Evolutionary conservation across 2,113 vertebrate species (phyloP).

Genomic region (Cyanocitta stelleri): DNA sequence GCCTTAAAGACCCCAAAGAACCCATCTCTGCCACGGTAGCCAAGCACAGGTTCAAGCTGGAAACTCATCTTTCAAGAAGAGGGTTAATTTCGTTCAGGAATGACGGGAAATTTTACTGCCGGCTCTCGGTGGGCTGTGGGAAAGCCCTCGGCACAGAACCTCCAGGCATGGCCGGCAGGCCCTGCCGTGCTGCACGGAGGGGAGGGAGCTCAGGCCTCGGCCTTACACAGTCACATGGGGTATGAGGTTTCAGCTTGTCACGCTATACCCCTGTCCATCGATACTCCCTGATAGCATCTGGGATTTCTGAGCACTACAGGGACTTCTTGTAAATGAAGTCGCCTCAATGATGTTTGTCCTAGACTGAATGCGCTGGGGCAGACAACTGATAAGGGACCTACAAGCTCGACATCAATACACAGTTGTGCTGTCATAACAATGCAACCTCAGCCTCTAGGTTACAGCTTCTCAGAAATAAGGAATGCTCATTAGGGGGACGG

Average conservation of each 20-base stretch:
- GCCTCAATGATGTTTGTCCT: not conserved
- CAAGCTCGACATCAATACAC: conserved; percentile 35
- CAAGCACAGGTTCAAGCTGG: not conserved
- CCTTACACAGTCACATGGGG: not conserved
- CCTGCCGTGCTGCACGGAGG: not conserved
- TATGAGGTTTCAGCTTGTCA: conserved; percentile 50
- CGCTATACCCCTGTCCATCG: conserved; percentile 27
- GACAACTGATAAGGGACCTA: conserved; percentile 41
- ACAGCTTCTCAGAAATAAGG: not conserved
- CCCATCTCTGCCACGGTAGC: accelerated
- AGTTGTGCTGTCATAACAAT: conserved; percentile 4
- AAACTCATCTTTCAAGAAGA: not conserved
- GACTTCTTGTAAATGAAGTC: conserved; percentile 2
- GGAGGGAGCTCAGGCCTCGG: not conserved
- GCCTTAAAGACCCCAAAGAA: too few species aligned
- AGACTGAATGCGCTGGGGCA: not conserved
- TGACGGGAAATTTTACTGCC: accelerated
- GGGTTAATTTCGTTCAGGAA: not conserved
- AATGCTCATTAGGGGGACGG: not conserved
- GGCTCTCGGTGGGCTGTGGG: not conserved
- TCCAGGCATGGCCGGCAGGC: not conserved
- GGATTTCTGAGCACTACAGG: conserved; percentile 5
- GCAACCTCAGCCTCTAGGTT: not conserved
- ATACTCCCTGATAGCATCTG: conserved; percentile 54
- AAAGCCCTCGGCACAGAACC: not conserved